These are phyloP conservation scores for Cercopithecus neglectus DNA, from an alignment of 2,797 vertebrate species.

Conservation along the genomic window DNA sequence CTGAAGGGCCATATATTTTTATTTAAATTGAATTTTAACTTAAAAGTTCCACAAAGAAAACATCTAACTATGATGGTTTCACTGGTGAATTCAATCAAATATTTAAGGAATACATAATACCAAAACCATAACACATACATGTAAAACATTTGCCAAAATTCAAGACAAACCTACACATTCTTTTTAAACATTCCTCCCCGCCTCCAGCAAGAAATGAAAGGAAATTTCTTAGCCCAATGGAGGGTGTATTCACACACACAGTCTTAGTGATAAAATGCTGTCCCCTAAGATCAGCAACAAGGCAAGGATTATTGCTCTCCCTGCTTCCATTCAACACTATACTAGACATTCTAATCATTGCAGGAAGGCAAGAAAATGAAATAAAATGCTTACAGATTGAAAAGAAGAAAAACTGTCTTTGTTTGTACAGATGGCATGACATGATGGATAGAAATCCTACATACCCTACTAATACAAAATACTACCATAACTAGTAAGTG, in stretches of 20 bases:
- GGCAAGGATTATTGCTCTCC: neutral
- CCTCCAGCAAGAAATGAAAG: neutral
- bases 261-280: neutral
- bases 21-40: neutral
- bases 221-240: neutral
- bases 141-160: neutral
- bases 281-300: neutral
- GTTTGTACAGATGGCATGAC: neutral
- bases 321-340: neutral
- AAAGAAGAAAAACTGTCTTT: neutral
- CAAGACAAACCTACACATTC: neutral
- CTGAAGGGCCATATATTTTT: neutral
- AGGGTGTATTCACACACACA: neutral
- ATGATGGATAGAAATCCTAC: neutral
- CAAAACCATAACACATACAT: neutral
- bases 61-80: neutral
- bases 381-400: neutral
- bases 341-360: neutral
- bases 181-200: neutral
- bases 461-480: neutral
- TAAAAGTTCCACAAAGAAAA: neutral
- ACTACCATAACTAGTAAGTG: neutral
- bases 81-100: neutral
- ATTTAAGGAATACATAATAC: neutral
- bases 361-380: neutral